Evolutionary conservation across 2,797 vertebrate species (phyloP).

Genomic region (Mormyrops attenuatus): DNA sequence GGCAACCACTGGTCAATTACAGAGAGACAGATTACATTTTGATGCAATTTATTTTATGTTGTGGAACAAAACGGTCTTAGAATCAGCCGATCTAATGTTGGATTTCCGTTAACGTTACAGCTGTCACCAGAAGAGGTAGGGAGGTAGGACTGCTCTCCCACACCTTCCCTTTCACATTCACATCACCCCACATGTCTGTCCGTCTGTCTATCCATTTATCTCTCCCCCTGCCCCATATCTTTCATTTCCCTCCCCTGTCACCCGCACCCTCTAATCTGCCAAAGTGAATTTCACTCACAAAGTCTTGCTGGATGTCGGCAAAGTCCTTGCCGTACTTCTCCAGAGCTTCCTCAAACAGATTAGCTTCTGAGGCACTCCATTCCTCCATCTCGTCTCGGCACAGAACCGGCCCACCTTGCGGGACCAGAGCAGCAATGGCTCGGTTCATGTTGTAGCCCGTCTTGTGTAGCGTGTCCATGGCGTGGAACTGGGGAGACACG

Average conservation of each 20-base stretch:
- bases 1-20: not conserved
- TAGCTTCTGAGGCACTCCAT: constrained; percentile 94
- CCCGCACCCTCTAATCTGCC: not conserved
- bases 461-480: constrained; percentile 94
- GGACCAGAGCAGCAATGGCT: constrained; percentile 89
- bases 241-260: not conserved
- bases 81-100: not conserved
- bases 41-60: not conserved
- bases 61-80: not conserved
- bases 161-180: not conserved
- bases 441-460: constrained; percentile 87
- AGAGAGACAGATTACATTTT: not conserved
- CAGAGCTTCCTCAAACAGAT: constrained; percentile 91
- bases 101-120: not conserved
- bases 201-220: not conserved
- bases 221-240: not conserved
- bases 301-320: constrained; percentile 95
- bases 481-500: constrained; percentile 74
- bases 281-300: constrained; percentile 71
- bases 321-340: constrained; percentile 98
- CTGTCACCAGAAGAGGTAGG: not conserved
- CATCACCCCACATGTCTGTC: not conserved
- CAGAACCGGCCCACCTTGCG: constrained; percentile 89
- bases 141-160: not conserved
- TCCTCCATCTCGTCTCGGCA: constrained; percentile 98